A percentile compares a stretch with the other conserved stretches of the same genome.
phyloP scores from a whole-genome alignment of 2,113 vertebrate genomes.

The Urocolius indicus region DNA sequence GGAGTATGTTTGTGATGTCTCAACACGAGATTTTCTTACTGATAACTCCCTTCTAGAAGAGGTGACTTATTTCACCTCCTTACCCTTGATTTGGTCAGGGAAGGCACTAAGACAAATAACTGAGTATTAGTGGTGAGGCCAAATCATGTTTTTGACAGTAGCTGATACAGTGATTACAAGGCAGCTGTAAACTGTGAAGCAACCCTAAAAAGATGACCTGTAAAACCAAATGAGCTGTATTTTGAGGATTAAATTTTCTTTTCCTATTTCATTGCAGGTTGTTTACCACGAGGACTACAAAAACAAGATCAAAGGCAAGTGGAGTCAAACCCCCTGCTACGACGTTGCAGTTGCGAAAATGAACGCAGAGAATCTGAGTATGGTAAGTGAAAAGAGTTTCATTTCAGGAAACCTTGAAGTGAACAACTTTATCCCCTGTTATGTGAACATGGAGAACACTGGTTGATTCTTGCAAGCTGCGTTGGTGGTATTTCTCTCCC shows the following conservation, averaged over 20 bases:
- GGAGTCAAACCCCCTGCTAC: conserved; percentile 97
- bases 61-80: not conserved
- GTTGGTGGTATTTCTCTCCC: not conserved
- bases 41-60: not conserved
- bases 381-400: conserved; percentile 76
- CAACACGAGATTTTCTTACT: not conserved
- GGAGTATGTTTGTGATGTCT: not conserved
- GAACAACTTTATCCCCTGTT: not conserved
- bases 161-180: not conserved
- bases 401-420: not conserved
- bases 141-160: not conserved
- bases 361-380: conserved; percentile 91
- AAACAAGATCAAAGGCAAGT: conserved; percentile 93
- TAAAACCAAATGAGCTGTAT: not conserved
- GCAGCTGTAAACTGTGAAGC: not conserved
- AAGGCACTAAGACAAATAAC: not conserved
- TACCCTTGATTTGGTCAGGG: not conserved
- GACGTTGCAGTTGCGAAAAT: conserved; percentile 90
- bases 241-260: not conserved
- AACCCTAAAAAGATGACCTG: not conserved
- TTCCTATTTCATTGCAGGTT: conserved; percentile 71
- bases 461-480: not conserved
- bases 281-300: conserved; percentile 94
- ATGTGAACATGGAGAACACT: not conserved
- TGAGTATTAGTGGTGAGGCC: not conserved